A percentile compares a stretch with the other conserved stretches of the same genome.
phyloP scores from a whole-genome alignment of 2,888 invertebrate genomes.

The Cyclophora punctaria region DNA sequence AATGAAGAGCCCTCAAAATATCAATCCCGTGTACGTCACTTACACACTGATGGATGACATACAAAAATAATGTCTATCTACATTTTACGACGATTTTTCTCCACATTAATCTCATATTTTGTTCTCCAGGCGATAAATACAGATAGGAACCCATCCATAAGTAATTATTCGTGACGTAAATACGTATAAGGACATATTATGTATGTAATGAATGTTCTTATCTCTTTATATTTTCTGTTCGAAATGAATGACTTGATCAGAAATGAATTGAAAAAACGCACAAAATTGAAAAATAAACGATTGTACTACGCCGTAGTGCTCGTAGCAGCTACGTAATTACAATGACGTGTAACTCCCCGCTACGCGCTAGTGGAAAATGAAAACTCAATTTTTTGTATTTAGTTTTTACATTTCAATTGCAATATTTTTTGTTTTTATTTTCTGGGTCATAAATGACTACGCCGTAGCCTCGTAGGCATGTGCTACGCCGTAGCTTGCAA shows the following conservation, averaged over 20 bases:
- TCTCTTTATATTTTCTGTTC: too few species aligned
- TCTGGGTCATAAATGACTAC: background rate
- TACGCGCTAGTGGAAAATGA: constrained; percentile 3
- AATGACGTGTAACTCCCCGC: constrained; percentile 5
- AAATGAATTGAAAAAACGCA: constrained; percentile 4
- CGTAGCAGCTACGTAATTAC: constrained; percentile 15
- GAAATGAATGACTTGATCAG: background rate
- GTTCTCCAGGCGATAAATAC: too few species aligned
- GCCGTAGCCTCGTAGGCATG: constrained; percentile 1
- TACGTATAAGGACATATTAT: too few species aligned
- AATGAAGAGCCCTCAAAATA: constrained; percentile 2
- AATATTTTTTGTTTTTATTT: background rate
- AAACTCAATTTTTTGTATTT: background rate
- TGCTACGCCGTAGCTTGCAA: constrained; percentile 7
- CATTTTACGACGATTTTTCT: too few species aligned
- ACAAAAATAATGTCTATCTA: background rate
- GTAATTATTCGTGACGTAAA: too few species aligned
- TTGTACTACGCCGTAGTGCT: constrained; percentile 2
- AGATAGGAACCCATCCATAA: too few species aligned
- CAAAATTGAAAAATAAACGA: background rate
- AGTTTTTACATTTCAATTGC: background rate
- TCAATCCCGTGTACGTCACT: background rate
- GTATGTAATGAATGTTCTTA: too few species aligned
- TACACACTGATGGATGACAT: background rate
- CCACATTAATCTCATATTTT: too few species aligned